phyloP scores from a whole-genome alignment of 2,888 invertebrate genomes.

The Campopleginae sp. region DNA sequence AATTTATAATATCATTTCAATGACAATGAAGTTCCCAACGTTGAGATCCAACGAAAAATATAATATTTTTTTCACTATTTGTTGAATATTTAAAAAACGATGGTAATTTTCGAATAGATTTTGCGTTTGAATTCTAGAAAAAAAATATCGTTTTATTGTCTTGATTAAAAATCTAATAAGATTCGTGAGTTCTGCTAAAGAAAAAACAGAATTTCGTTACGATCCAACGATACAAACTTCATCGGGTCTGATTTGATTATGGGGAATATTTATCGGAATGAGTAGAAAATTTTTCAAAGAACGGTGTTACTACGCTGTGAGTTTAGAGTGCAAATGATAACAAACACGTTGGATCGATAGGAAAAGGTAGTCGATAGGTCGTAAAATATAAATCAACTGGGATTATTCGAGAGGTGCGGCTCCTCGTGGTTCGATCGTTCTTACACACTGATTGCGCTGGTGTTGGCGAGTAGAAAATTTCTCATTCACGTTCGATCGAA shows the following conservation, averaged over 20 bases:
- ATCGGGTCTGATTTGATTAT: too few relatives aligned
- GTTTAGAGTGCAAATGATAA: background rate
- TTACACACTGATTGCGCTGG: conserved; percentile 53
- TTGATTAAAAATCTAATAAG: too few relatives aligned
- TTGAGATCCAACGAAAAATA: too few relatives aligned
- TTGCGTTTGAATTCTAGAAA: too few relatives aligned
- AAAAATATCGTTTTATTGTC: too few relatives aligned
- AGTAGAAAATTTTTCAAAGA: background rate
- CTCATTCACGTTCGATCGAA: conserved; percentile 60
- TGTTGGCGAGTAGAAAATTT: conserved; percentile 61
- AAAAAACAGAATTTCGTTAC: too few relatives aligned
- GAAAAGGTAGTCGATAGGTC: conserved; percentile 41
- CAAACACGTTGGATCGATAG: background rate
- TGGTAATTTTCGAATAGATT: background rate
- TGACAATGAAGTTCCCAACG: too few relatives aligned
- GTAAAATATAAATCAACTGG: conserved; percentile 54
- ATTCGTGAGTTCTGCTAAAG: too few relatives aligned
- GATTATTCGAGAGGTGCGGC: conserved; percentile 58
- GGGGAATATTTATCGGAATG: background rate
- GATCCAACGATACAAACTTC: too few relatives aligned
- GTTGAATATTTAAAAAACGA: too few relatives aligned
- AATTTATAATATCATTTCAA: background rate
- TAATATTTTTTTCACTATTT: too few relatives aligned
- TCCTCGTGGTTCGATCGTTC: conserved; percentile 32
- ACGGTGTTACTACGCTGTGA: background rate